A percentile compares a stretch with the other conserved stretches of the same genome.
These are phyloP conservation scores for Alauda arvensis DNA, from an alignment of 2,797 vertebrate genomes.

Conservation along the genomic window DNA sequence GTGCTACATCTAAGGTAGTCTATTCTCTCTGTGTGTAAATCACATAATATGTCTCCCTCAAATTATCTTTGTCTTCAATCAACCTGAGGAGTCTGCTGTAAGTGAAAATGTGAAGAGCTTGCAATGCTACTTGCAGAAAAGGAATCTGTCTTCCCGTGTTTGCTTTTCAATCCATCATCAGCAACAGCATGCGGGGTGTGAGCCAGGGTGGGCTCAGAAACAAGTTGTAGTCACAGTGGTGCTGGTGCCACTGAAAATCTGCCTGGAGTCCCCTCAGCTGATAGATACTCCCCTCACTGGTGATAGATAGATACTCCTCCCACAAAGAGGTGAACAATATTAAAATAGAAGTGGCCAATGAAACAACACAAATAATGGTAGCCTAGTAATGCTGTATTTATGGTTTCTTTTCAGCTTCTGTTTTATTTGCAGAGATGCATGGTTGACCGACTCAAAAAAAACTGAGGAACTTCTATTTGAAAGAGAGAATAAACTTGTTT, in stretches of 20 bases:
- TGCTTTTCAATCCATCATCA: accelerated
- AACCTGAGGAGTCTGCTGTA: background rate
- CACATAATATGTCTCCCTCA: background rate
- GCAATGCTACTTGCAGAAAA: background rate
- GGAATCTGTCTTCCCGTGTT: background rate
- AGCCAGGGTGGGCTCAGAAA: background rate
- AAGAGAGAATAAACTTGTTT: background rate
- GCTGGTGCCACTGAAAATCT: background rate
- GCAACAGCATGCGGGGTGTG: accelerated
- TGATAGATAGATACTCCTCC: background rate
- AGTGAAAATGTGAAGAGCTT: background rate
- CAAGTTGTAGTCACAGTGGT: background rate
- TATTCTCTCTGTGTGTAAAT: background rate
- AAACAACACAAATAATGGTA: background rate
- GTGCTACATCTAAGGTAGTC: background rate
- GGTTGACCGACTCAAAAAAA: background rate
- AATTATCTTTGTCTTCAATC: background rate
- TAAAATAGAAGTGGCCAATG: background rate
- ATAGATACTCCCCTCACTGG: no score
- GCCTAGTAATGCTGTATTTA: background rate
- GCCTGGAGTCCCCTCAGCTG: background rate
- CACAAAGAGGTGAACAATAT: background rate
- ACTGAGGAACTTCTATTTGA: background rate
- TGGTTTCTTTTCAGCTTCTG: background rate
- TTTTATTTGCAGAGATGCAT: background rate